Evolutionary conservation across 2,888 invertebrate genomes (phyloP), one percentile per base, ranked within the genome.

Genomic region (Platycnemis pennipes): DNA sequence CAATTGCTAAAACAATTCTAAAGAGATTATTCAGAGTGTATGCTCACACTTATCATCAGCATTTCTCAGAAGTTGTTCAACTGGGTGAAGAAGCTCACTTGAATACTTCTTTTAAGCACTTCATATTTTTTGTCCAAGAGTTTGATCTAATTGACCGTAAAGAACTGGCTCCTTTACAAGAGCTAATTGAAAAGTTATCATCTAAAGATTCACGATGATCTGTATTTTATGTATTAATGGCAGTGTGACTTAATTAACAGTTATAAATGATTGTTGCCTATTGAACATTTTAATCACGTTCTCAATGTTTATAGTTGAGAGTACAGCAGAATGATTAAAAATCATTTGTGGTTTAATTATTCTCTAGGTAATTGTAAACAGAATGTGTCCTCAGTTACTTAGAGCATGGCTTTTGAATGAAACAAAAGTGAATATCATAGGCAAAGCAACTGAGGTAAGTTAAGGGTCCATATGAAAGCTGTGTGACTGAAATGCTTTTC

Each of bases 41-140:
- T 97, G 99, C 99, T 94, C 99, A 99, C 97, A 99, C 99, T 96
- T 99, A 99, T 97, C 99, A 99, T 97, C 99, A 99, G 96, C 99
- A 99, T 97, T 99, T 99, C 97, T 98, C 98, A 94, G 99, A 99
- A 97, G 99, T 99, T 95, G 99, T 99, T 94, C 99, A 99, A 96
- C 97, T 99, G 94, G 99, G 99, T 94, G 99, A 99, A 97, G 99
- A 99, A 97, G 99, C 99, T 94, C 99, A 99, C 96, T 98, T 99
- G 95, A 99, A 99, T 97, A 99, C 99, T 95, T 99, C 99, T 95
- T 99, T 99, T 97, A 99, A 99, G 96, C 99, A 99, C 97, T 99
- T 99, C 96, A 99, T 99, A 96, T 99, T 99, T 97, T 99, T 99
- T 96, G 99, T 99, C 95, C 97, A 99, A 98, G 99, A 99, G 97